phyloP scores from a whole-genome alignment of 2,888 invertebrate species.

The Maniola hyperantus region DNA sequence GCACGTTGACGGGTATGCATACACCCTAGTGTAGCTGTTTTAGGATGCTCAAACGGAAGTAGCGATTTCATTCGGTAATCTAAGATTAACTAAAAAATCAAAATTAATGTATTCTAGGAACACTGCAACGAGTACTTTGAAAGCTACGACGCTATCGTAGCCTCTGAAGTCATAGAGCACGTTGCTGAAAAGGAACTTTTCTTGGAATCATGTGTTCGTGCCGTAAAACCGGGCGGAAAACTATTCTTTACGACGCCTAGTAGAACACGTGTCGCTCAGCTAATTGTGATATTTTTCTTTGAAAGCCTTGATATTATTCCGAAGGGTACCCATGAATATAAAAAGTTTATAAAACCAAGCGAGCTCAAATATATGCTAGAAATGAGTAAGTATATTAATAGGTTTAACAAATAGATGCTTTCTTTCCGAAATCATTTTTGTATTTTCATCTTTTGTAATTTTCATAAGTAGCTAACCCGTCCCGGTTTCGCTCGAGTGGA shows the following conservation, averaged over 20 bases:
- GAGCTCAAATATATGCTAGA: slow-evolving; percentile 88
- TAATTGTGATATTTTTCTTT: slow-evolving; percentile 85
- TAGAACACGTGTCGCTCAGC: slow-evolving; percentile 84
- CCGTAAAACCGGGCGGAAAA: slow-evolving; percentile 86
- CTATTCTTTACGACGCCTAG: slow-evolving; percentile 87
- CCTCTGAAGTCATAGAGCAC: slow-evolving; percentile 96
- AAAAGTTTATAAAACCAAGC: slow-evolving; percentile 92
- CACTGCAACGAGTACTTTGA: slow-evolving; percentile 55
- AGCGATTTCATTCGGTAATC: no score
- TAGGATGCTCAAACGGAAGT: no score
- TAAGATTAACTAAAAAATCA: no score
- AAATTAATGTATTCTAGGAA: slow-evolving; percentile 60
- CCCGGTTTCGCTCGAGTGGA: no score
- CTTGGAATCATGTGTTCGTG: slow-evolving; percentile 84
- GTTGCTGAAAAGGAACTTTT: slow-evolving; percentile 88
- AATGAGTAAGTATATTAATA: slow-evolving; percentile 82
- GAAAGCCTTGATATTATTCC: slow-evolving; percentile 92
- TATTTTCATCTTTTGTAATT: no score
- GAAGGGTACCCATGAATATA: slow-evolving; percentile 94
- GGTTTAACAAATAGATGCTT: no score
- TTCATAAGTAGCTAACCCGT: no score
- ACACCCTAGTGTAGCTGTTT: no score
- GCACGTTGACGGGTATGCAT: no score
- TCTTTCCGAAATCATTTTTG: no score
- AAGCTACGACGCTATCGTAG: slow-evolving; percentile 90